phyloP scores from a whole-genome alignment of 1,140 invertebrate genomes.

The Ceratina australensis region DNA sequence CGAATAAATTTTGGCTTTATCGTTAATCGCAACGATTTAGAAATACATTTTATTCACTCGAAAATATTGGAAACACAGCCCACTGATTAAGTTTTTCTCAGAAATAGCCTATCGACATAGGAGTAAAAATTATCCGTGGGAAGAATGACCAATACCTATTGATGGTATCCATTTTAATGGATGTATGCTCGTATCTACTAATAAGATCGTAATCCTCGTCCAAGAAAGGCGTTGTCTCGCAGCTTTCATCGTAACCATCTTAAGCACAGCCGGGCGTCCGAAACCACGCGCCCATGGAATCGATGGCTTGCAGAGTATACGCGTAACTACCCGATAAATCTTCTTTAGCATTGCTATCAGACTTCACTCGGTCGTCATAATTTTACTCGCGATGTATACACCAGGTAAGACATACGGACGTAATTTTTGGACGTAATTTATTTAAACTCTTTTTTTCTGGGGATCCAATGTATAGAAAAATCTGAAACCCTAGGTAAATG shows the following conservation, averaged over 20 bases:
- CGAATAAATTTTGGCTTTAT: constrained; percentile 18
- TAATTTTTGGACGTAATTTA: too few relatives aligned
- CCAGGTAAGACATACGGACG: neutral
- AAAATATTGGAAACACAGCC: neutral
- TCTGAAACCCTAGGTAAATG: too few relatives aligned
- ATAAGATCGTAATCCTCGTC: neutral
- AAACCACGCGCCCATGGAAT: constrained; percentile 2
- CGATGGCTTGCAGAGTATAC: neutral
- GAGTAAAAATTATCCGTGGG: too few relatives aligned
- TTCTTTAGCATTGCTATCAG: constrained; percentile 6
- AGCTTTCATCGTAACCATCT: neutral
- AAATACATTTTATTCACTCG: neutral
- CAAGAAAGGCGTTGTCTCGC: constrained; percentile 2
- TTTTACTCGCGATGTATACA: neutral
- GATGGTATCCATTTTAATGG: neutral
- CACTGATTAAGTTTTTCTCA: neutral
- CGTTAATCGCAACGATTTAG: neutral
- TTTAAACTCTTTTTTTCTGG: too few relatives aligned
- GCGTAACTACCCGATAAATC: constrained; percentile 17
- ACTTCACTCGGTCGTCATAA: neutral
- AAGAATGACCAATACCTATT: too few relatives aligned
- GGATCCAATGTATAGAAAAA: too few relatives aligned
- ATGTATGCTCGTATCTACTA: neutral
- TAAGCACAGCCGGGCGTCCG: neutral
- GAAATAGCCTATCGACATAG: too few relatives aligned